Evolutionary conservation across 2,797 vertebrate genomes (phyloP).

Genomic region (Pipistrellus nathusii): DNA sequence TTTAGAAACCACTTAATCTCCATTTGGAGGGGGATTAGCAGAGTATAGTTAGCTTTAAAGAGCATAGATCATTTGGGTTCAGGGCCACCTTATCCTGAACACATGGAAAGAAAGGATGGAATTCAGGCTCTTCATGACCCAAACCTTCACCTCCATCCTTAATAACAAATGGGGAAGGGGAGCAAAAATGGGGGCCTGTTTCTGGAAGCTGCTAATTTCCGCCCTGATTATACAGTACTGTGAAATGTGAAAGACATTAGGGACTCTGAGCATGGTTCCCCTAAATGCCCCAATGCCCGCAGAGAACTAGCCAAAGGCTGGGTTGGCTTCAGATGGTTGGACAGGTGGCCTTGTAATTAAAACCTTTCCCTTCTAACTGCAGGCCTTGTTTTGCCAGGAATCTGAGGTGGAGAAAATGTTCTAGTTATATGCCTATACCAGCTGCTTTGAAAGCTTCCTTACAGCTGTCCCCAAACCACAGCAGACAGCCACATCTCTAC

Average conservation of each 20-base stretch:
- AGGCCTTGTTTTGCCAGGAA: constrained; percentile 73
- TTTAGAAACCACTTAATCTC: constrained; percentile 16
- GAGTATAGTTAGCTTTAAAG: neutral
- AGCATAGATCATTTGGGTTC: neutral
- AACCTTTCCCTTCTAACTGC: constrained; percentile 72
- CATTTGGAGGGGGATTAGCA: neutral
- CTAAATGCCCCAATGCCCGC: constrained; percentile 23
- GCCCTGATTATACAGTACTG: constrained; percentile 25
- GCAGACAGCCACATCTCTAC: constrained; percentile 65
- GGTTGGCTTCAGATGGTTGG: constrained; percentile 66
- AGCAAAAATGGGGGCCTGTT: neutral
- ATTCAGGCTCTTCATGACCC: neutral
- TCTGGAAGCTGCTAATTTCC: constrained; percentile 49
- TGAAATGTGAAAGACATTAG: constrained; percentile 53
- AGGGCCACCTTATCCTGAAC: neutral
- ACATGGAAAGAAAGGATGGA: constrained; percentile 17
- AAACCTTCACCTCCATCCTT: neutral
- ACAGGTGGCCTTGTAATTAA: constrained; percentile 79
- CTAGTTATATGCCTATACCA: constrained; percentile 65
- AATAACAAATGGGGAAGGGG: neutral
- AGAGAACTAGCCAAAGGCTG: constrained; percentile 56
- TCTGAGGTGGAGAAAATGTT: constrained; percentile 78
- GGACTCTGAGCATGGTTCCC: constrained; percentile 46
- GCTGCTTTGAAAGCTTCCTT: constrained; percentile 73
- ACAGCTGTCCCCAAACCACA: constrained; percentile 72